phyloP scores from a whole-genome alignment of 2,113 vertebrate genomes.

The Campylomormyrus numenius region DNA sequence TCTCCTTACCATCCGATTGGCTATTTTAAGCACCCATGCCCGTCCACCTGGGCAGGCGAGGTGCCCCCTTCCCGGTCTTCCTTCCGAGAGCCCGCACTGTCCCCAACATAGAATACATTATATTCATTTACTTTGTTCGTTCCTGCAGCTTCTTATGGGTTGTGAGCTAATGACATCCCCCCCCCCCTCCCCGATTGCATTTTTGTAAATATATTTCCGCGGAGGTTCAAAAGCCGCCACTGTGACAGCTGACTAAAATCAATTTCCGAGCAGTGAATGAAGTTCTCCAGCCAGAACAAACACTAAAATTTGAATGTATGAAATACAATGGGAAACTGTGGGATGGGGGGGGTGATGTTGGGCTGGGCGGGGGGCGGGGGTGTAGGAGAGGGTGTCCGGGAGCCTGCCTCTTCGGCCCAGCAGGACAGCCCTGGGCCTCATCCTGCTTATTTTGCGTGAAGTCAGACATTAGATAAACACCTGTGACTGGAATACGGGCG shows the following conservation, averaged over 20 bases:
- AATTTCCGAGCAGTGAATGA: constrained; percentile 46
- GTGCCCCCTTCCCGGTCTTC: not conserved
- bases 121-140: constrained; percentile 30
- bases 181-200: constrained; percentile 28
- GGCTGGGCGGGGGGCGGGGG: not conserved
- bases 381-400: not conserved
- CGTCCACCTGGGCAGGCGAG: not conserved
- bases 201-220: constrained; percentile 42
- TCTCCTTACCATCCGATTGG: not conserved
- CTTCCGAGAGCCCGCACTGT: constrained; percentile 11
- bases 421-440: not conserved
- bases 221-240: constrained; percentile 43
- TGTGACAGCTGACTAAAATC: constrained; percentile 53
- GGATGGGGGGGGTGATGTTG: constrained; percentile 28
- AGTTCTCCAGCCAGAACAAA: constrained; percentile 44
- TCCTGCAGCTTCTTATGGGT: constrained; percentile 22
- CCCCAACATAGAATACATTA: constrained; percentile 30
- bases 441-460: not conserved
- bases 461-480: constrained; percentile 15
- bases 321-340: constrained; percentile 38
- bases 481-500: not conserved
- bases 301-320: constrained; percentile 44
- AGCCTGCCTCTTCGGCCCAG: constrained; percentile 22
- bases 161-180: constrained; percentile 45
- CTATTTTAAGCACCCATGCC: not conserved